Evolutionary conservation across 2,797 vertebrate species (phyloP).

Genomic region (Scomberomorus guttatus): DNA sequence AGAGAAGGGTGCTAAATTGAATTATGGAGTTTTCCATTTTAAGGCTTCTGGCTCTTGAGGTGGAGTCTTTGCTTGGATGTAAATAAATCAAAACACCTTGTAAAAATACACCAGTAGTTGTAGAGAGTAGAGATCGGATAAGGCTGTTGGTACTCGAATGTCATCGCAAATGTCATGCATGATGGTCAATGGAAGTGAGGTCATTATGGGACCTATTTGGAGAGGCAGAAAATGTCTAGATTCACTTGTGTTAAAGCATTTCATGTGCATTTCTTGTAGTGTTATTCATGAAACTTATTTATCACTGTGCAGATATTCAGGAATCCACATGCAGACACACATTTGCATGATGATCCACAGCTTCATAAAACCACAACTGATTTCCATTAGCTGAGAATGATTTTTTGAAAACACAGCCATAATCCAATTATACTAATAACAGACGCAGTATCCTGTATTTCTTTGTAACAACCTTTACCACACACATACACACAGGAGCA

Average conservation of each 20-base stretch:
- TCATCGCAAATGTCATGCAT: neutral
- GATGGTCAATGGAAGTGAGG: too few species aligned
- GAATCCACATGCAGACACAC: too few species aligned
- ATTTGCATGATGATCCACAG: too few species aligned
- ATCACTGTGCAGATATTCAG: too few species aligned
- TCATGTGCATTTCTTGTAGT: too few species aligned
- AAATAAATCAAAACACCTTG: conserved; percentile 17
- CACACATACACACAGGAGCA: neutral
- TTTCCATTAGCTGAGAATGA: too few species aligned
- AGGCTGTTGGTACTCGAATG: neutral
- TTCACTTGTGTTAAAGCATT: too few species aligned
- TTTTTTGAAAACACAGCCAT: neutral
- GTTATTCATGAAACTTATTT: too few species aligned
- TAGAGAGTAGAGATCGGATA: neutral
- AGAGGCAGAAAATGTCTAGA: too few species aligned
- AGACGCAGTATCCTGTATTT: neutral
- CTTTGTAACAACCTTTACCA: neutral
- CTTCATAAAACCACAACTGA: too few species aligned
- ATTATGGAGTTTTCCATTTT: conserved; percentile 25
- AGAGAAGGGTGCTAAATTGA: conserved; percentile 37
- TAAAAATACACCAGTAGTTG: neutral
- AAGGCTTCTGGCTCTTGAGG: conserved; percentile 12
- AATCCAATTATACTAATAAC: neutral
- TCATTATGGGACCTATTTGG: too few species aligned
- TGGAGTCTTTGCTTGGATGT: conserved; percentile 29